Base-by-base conservation (phyloP, 2,113 vertebrate genomes). In the Ailuropoda melanoleuca region DNA sequence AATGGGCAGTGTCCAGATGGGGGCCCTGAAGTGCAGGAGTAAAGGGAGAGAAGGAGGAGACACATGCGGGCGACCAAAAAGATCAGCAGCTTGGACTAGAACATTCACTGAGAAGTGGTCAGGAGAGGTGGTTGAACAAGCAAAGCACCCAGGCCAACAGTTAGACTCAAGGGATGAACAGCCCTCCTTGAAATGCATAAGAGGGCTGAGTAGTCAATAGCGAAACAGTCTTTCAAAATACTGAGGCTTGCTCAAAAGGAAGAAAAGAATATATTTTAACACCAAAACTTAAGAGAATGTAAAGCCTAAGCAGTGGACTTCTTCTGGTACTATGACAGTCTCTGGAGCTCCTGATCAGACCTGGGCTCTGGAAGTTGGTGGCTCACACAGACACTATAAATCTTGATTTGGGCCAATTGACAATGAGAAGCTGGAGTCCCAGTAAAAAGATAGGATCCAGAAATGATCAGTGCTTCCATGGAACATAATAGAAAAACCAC, bases 51-150 rank as follows among this genome's bases (percentile, higher is more conserved):
- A 26, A 18, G 78, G 37, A 14, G 18, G 48, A n/a, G 43, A 37
- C 55, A 15, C 3, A 3, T 17, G 4, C 11, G n/a, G 19, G 37
- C 3, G 8, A n/a, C 21, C 7, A 14, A 53, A 26, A 4, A 43
- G 53, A 3, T 11, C 13, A 4, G 24, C 19, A 0, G 0, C 34
- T 19, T 34, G 14, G 64, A 53, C 21, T 6, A 34, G 18, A 39
- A 10, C 0, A 3, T 9, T 7, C 29, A 31, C 12, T 48, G 62
- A 60, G 39, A 56, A 11, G 12, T 18, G 21, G 9, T 14, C 3
- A 0, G 18, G 8, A 17, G 14, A 37, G 8, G 11, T 14, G 4
- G 6, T 3, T 13, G 55, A 66, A n/a, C 43, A 39, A 1, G 8
- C 34, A 24, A 31, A 21, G 3, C 7, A 12, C n/a, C 6, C 34